These are phyloP conservation scores for Papilio polyxenes DNA, from an alignment of 1,140 invertebrate genomes.

Conservation along the genomic window DNA sequence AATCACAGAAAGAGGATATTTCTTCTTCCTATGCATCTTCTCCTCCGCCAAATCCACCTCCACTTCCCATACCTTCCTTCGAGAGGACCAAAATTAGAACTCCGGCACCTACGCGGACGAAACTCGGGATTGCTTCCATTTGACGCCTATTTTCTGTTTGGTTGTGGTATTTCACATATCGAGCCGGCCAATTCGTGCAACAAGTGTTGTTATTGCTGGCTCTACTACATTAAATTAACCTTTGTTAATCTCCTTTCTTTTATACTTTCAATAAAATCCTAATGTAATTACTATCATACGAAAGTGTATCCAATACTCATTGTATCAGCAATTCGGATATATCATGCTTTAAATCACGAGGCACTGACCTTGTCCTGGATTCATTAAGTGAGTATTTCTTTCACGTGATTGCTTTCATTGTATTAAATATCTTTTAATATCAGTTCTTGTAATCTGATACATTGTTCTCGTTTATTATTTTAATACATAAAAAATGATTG, in stretches of 20 bases:
- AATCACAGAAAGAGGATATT: no score
- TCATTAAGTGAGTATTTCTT: constrained; percentile 1
- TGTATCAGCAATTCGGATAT: neutral
- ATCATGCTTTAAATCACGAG: neutral
- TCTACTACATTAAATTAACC: no score
- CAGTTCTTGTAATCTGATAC: neutral
- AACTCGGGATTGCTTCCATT: no score
- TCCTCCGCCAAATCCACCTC: no score
- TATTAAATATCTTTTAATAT: neutral
- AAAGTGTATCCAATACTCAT: neutral
- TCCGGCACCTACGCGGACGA: no score
- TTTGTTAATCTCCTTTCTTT: neutral
- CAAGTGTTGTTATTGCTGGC: no score
- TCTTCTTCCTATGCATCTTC: no score
- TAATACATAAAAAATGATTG: neutral
- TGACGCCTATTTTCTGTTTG: no score
- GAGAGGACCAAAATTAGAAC: no score
- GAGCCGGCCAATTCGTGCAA: no score
- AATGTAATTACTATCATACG: neutral
- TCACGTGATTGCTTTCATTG: constrained; percentile 9
- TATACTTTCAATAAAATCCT: neutral
- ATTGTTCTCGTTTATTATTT: neutral
- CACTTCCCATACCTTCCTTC: no score
- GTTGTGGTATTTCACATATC: no score
- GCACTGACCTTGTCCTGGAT: constrained; percentile 18